Evolutionary conservation across 2,888 invertebrate species (phyloP), one percentile per base, ranked within the genome.

Genomic region (Amphipoea oculea): DNA sequence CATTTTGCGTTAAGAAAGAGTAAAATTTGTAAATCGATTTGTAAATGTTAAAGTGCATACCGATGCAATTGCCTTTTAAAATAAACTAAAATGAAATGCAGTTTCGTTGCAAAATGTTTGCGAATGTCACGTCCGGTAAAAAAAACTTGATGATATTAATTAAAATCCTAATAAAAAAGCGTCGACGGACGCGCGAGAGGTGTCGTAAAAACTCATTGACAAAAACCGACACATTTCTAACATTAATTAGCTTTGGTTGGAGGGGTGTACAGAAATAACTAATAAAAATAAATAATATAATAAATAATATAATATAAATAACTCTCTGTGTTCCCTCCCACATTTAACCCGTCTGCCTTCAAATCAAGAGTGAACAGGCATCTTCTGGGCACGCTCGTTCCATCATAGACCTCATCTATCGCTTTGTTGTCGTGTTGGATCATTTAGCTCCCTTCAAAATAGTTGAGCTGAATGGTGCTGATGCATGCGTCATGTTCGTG

Each of bases 21-120:
- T 11, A 4, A 57, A 17, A 40, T 83, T 63, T 77, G 83, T 17
- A 54, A 67, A 76, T 66, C 48, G 40, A 76, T 85, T 86, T 73
- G 73, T 75, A 54, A 57, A 72, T 40, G 42, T 51, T 51, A 7
- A 68, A 48, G 29, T 76, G 51, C 66, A 76, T 79, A 29, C 69
- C 67, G 29, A 66, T 66, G 60, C 36, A 48, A 67, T 20, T 60
- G 20, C 14, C 2, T 40, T 79, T 62, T 5, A n/a, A 62, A 71
- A 40, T 71, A 11, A 14, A 62, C 1, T 29, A 2, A 62, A 71
- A 40, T 11, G n/a, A 42, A 71, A n/a, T n/a, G 5, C 40, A 40
- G 6, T 65, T 62, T n/a, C 62, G 12, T 48, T 48, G 48, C 29
- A 17, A 5, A 40, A 2, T 1, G 0, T n/a, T 17, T 40, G 63